Evolutionary conservation across 1,140 invertebrate species (phyloP), one percentile per base, ranked within the genome.

Genomic region (Diachasmimorpha longicaudata): DNA sequence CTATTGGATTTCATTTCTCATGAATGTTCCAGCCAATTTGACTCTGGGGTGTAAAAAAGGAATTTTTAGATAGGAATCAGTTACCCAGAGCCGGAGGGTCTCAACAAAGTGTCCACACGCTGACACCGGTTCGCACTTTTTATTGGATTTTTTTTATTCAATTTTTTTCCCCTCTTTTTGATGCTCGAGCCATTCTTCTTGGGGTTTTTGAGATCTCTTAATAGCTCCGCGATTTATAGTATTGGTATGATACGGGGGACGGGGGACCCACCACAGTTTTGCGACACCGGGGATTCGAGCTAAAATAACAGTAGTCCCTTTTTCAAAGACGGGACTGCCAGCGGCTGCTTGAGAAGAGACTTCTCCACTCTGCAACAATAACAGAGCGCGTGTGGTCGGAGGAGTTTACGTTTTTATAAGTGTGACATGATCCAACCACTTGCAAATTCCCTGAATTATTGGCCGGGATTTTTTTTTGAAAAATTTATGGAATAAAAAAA

Each of bases 321-420:
- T 37, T 68, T 19, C 8, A 68, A 37, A 14, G 36, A 68, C 66
- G 4, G 36, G n/a, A 39, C 66, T 1, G 36, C 4, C 66, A 37
- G 9, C 79, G 72, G 79, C 6, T 4, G 19, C 8, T 16, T 19
- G 14, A 72, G 42, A 37, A 21, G 23, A 63, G 46, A 69, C 66
- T 78, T 81, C 81, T 84, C 82, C 83, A 85, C 84, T 86, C 81
- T 82, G 80, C 80, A 85, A 86, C 81, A 85, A 86, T 84, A 86
- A 86, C 81, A 85, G 79, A 63, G 82, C 67, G 70, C 82, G 85
- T 86, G 85, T 86, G 85, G 85, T 80, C 85, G 37, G 70, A 21
- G 39, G 52, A 69, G 9, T 68, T 44, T 31, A 19, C n/a, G 11
- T 19, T 68, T 42, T 25, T 31, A 25, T 37, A 36, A n/a, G 6